These are phyloP conservation scores for Carposina sasakii DNA, from an alignment of 1,140 invertebrate species.

Conservation along the genomic window DNA sequence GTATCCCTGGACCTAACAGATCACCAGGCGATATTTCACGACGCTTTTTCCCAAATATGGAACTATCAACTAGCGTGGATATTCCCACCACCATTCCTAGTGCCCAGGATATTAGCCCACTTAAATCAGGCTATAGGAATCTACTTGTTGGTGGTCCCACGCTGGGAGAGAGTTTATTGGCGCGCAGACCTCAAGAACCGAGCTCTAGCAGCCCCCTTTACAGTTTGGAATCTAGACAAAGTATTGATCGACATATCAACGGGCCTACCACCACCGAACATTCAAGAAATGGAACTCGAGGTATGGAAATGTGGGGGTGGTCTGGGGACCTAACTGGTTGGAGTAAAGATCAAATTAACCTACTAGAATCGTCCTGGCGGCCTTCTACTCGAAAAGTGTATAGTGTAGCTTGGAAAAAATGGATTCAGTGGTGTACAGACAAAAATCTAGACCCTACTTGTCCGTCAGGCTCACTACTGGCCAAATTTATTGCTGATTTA, in stretches of 20 bases:
- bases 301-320: slow-evolving; percentile 6
- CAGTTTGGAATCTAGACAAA: slow-evolving; percentile 12
- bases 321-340: neutral
- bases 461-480: too few relatives aligned
- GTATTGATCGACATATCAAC: neutral
- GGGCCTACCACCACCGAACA: neutral
- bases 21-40: slow-evolving; percentile 18
- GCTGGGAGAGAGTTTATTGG: slow-evolving; percentile 28
- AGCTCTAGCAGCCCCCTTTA: slow-evolving; percentile 12
- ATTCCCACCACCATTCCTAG: slow-evolving; percentile 35
- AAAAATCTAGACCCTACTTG: too few relatives aligned
- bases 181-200: slow-evolving; percentile 18
- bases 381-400: neutral
- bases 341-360: neutral
- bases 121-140: neutral
- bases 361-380: neutral
- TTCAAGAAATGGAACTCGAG: neutral
- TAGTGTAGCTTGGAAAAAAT: neutral
- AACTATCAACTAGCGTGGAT: slow-evolving; percentile 33
- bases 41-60: slow-evolving; percentile 38
- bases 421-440: too few relatives aligned
- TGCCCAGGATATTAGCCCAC: slow-evolving; percentile 13
- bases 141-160: slow-evolving; percentile 18
- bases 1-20: slow-evolving; percentile 31
- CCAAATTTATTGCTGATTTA: too few relatives aligned